Conservation (phyloP, 2,113 vertebrate species). For the Antechinus stuartii region DNA sequence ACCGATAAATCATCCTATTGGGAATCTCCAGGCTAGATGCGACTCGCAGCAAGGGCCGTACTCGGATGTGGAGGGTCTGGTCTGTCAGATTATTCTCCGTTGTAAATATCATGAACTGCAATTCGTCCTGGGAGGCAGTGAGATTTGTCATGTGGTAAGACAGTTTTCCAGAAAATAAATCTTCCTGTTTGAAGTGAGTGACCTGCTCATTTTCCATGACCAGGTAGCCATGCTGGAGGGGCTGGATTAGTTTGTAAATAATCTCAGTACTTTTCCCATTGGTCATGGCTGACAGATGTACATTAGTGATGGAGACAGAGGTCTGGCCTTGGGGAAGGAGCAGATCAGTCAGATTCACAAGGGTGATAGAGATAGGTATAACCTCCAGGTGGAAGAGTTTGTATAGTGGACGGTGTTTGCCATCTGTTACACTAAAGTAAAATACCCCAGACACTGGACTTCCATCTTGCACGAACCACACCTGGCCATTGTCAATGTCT, state of each 20-base stretch:
- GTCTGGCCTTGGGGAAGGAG: conserved; percentile 88
- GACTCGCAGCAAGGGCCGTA: conserved; percentile 85
- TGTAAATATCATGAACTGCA: conserved; percentile 90
- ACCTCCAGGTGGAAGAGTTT: conserved; percentile 94
- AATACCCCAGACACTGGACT: conserved; percentile 90
- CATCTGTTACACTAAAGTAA: conserved; percentile 94
- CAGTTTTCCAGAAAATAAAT: conserved; percentile 84
- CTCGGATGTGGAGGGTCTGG: conserved; percentile 86
- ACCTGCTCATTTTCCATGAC: conserved; percentile 82
- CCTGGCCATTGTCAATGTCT: conserved; percentile 85
- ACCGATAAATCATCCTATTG: conserved; percentile 80
- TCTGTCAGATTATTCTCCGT: conserved; percentile 88
- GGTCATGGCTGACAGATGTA: conserved; percentile 88
- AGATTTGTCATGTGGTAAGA: conserved; percentile 88
- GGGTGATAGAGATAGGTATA: conserved; percentile 83
- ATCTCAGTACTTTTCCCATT: conserved; percentile 88
- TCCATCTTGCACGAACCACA: conserved; percentile 93
- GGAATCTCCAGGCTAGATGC: conserved; percentile 81
- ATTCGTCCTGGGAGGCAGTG: conserved; percentile 83
- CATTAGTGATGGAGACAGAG: conserved; percentile 82
- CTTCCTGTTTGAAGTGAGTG: conserved; percentile 86
- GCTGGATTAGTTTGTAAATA: conserved; percentile 85
- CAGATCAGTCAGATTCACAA: conserved; percentile 88
- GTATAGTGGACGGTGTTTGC: conserved; percentile 91
- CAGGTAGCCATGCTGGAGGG: conserved; percentile 86